These are phyloP conservation scores for Orthonychiurus folsomi DNA, from an alignment of 2,888 invertebrate genomes.

Conservation along the genomic window DNA sequence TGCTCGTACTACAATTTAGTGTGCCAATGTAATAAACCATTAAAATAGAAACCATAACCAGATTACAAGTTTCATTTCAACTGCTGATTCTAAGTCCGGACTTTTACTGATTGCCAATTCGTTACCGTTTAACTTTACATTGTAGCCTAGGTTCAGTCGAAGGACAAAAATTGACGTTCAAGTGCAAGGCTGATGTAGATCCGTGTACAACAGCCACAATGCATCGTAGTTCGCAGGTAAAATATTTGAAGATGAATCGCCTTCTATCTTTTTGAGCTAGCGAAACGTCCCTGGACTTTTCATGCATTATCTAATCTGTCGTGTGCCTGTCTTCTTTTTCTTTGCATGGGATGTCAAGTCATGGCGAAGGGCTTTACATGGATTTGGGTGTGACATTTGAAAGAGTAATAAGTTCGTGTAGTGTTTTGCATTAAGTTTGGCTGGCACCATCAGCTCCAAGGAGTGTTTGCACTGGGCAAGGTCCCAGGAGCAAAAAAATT, in stretches of 20 bases:
- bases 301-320: background rate
- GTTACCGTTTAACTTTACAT: too few relatives aligned
- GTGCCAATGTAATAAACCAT: background rate
- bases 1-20: too few relatives aligned
- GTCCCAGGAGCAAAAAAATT: conserved; percentile 25
- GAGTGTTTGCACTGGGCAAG: conserved; percentile 22
- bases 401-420: too few relatives aligned
- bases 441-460: background rate
- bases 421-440: background rate
- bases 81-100: too few relatives aligned
- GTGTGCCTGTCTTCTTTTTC: background rate
- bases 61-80: background rate
- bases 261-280: background rate
- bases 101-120: too few relatives aligned
- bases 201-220: background rate
- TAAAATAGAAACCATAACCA: background rate
- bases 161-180: too few relatives aligned
- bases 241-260: background rate
- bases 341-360: background rate
- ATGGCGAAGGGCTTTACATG: background rate
- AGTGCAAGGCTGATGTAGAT: background rate
- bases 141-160: too few relatives aligned
- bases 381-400: background rate
- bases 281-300: background rate
- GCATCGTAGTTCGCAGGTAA: background rate